Evolutionary conservation across 2,888 invertebrate genomes (phyloP).

Genomic region (Scrobipalpa costella): DNA sequence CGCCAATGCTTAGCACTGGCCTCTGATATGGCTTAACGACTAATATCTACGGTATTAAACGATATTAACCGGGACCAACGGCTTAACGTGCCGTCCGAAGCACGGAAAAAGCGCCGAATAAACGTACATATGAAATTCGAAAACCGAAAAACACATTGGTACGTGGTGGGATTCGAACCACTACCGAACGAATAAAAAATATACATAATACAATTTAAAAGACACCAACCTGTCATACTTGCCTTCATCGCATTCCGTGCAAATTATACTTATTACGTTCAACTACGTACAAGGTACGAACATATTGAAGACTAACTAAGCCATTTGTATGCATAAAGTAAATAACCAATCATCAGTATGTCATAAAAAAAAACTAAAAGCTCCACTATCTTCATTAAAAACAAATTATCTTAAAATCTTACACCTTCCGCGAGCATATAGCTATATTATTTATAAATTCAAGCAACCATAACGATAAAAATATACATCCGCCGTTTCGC

Average conservation of each 20-base stretch:
- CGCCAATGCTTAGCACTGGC: too few species aligned
- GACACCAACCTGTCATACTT: not conserved
- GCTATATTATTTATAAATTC: slow-evolving; percentile 62
- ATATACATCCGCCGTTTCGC: slow-evolving; percentile 63
- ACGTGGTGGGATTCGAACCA: too few species aligned
- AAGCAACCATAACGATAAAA: slow-evolving; percentile 58
- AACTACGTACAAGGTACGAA: slow-evolving; percentile 2
- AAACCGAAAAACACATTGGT: too few species aligned
- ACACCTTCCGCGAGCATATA: slow-evolving; percentile 47
- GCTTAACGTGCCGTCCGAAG: too few species aligned
- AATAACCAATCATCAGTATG: slow-evolving; percentile 22
- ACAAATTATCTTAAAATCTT: slow-evolving; percentile 49
- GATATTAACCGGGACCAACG: too few species aligned
- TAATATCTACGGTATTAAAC: too few species aligned
- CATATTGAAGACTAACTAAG: slow-evolving; percentile 25
- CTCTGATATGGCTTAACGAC: too few species aligned
- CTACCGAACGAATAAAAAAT: too few species aligned
- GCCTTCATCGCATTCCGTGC: not conserved
- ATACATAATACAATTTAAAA: not conserved
- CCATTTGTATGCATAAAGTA: slow-evolving; percentile 34
- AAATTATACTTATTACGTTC: slow-evolving; percentile 15
- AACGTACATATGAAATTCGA: too few species aligned
- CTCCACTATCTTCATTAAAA: slow-evolving; percentile 43
- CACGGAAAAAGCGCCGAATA: too few species aligned
- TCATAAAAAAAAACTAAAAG: slow-evolving; percentile 8